phyloP scores from a whole-genome alignment of 1,140 invertebrate genomes.

The Orius insidiosus region DNA sequence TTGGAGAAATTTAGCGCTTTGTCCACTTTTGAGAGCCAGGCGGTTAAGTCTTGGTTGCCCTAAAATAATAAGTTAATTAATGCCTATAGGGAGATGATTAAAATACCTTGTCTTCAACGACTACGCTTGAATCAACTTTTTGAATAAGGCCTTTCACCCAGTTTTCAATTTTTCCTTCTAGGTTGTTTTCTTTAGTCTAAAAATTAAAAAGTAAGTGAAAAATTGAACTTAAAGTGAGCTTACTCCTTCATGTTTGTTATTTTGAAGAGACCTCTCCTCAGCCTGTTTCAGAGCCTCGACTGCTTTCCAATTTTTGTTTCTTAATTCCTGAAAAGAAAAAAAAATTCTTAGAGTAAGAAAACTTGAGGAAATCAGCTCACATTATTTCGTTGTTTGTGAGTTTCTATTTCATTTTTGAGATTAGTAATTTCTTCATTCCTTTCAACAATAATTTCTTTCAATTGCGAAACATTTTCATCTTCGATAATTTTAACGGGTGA shows the following conservation, averaged over 20 bases:
- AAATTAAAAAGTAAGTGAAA: background rate
- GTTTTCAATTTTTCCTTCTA: background rate
- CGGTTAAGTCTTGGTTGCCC: constrained; percentile 33
- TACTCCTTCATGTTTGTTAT: background rate
- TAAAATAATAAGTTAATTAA: constrained; percentile 3
- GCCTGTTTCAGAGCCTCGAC: constrained; percentile 66
- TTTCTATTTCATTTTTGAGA: constrained; percentile 38
- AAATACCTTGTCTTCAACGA: too few relatives aligned
- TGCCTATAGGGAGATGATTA: background rate
- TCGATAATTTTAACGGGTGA: too few relatives aligned
- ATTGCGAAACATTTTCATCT: too few relatives aligned
- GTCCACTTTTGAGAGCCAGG: constrained; percentile 28
- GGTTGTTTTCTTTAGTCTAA: background rate
- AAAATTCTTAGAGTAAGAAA: constrained; percentile 16
- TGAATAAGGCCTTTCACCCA: constrained; percentile 16
- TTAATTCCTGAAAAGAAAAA: constrained; percentile 62
- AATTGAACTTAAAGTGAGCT: background rate
- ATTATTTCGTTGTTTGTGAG: constrained; percentile 56
- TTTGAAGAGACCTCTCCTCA: constrained; percentile 33
- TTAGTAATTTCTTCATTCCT: constrained; percentile 21
- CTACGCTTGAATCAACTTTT: constrained; percentile 10
- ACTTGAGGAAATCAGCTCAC: constrained; percentile 32
- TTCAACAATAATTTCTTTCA: too few relatives aligned
- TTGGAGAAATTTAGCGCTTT: constrained; percentile 1
- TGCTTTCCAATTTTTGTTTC: constrained; percentile 73